Evolutionary conservation across 2,113 vertebrate species (phyloP), one percentile per base, ranked within the genome.

Genomic region (Typhlomys cinereus): DNA sequence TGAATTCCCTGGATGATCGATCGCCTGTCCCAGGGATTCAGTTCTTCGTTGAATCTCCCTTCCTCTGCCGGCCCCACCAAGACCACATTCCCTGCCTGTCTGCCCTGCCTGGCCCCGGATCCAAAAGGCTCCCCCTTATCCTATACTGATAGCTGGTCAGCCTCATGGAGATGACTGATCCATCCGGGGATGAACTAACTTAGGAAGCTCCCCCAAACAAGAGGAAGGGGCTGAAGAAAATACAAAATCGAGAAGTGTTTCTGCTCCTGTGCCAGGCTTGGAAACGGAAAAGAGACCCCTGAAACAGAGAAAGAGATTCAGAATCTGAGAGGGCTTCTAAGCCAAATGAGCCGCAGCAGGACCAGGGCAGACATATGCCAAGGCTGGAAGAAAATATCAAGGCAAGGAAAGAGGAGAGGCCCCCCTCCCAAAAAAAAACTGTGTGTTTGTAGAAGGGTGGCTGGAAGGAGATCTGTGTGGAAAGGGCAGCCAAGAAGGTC

Each of bases 1-100:
- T 85, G 27, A 69, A 73, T 81, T 81, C 93, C 93, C 86, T 89
- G 57, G 88, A n/a, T 91, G 93, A 94, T 94, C 91, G 93, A 94
- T 94, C 91, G 89, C 81, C 83, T 94, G 85, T 66, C 57, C 87
- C 57, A 9, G 83, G 87, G 83, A 73, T 52, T 80, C 39, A 31
- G 85, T 44, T 64, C 85, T 90, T 90, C 31, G 83, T 41, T 20
- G n/a, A n/a, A n/a, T 59, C 69, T 79, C 71, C 57, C 7, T 46
- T 48, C 80, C 10, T 41, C 34, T 6, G 34, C n/a, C 31, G 13
- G 0, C 52, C 36, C 44, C 14, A 25, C 59, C 71, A 46, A 91
- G 67, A 50, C n/a, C 46, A 48, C 44, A 5, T 44, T 46, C 54
- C 83, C 83, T 25, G 52, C 64, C 89, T 29, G 54, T 52, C 82